These are phyloP conservation scores for Corvus hawaiiensis DNA, from an alignment of 2,113 vertebrate genomes.

Conservation along the genomic window DNA sequence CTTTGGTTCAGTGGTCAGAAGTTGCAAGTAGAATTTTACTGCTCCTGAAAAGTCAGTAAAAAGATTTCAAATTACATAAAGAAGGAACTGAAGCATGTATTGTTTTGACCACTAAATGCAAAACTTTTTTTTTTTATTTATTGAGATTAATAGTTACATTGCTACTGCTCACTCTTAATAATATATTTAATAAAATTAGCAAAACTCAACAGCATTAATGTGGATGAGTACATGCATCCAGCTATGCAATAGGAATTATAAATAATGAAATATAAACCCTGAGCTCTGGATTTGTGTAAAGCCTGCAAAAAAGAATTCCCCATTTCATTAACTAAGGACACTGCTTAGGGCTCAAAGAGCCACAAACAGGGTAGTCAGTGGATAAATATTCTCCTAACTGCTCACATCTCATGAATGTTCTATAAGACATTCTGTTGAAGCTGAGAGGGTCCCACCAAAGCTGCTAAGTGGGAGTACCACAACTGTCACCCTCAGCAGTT, in stretches of 20 bases:
- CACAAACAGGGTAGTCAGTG: background rate
- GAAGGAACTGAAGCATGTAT: background rate
- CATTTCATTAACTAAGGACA: background rate
- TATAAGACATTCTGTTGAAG: background rate
- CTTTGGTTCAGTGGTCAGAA: background rate
- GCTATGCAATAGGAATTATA: background rate
- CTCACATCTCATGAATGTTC: background rate
- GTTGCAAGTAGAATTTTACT: background rate
- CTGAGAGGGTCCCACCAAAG: background rate
- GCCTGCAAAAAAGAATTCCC: background rate
- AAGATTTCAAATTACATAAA: background rate
- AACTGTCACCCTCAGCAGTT: background rate
- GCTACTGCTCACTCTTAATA: background rate
- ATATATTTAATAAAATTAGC: background rate
- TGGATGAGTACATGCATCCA: background rate
- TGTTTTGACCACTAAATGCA: background rate
- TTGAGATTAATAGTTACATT: background rate
- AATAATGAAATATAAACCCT: background rate
- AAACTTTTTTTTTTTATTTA: background rate
- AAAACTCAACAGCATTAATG: background rate
- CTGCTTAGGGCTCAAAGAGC: background rate
- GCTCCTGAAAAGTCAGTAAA: background rate
- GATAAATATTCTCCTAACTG: background rate
- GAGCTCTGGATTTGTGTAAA: background rate
- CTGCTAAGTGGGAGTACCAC: conserved; percentile 30